Evolutionary conservation across 2,888 invertebrate genomes (phyloP).

Genomic region (Acronicta leporina): DNA sequence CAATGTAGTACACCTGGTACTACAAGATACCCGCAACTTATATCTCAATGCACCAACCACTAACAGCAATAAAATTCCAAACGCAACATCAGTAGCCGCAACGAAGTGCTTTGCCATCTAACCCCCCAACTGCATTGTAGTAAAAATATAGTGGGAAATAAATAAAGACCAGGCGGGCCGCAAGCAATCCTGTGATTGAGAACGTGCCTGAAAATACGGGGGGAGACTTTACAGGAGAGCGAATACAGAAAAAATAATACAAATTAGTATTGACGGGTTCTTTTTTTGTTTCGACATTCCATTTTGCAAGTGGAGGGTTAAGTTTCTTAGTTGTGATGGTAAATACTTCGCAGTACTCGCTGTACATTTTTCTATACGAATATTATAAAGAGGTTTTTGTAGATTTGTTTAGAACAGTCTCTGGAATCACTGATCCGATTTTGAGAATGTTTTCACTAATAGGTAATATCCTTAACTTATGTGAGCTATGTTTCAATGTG

Average conservation of each 20-base stretch:
- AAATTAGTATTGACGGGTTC: constrained; percentile 29
- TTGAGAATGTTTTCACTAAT: no score
- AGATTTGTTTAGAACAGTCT: background rate
- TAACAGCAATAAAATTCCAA: constrained; percentile 38
- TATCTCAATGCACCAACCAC: constrained; percentile 25
- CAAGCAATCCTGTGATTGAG: constrained; percentile 72
- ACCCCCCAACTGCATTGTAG: constrained; percentile 50
- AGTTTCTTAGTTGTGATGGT: background rate
- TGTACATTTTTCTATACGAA: no score
- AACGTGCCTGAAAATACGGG: constrained; percentile 68
- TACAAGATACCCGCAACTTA: background rate
- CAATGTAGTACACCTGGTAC: no score
- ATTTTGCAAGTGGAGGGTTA: constrained; percentile 22
- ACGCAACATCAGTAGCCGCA: constrained; percentile 22
- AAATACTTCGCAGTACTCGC: background rate
- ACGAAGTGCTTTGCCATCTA: constrained; percentile 32
- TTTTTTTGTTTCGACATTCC: constrained; percentile 22
- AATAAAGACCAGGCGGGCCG: constrained; percentile 56
- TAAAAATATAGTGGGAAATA: constrained; percentile 58
- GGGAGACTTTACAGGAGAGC: constrained; percentile 52
- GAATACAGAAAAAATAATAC: constrained; percentile 29
- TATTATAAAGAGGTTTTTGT: no score
- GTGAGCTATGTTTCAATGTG: no score
- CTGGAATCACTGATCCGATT: background rate
- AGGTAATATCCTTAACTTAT: no score